These are phyloP conservation scores for Ooceraea biroi DNA, from an alignment of 1,140 invertebrate genomes.

Conservation along the genomic window DNA sequence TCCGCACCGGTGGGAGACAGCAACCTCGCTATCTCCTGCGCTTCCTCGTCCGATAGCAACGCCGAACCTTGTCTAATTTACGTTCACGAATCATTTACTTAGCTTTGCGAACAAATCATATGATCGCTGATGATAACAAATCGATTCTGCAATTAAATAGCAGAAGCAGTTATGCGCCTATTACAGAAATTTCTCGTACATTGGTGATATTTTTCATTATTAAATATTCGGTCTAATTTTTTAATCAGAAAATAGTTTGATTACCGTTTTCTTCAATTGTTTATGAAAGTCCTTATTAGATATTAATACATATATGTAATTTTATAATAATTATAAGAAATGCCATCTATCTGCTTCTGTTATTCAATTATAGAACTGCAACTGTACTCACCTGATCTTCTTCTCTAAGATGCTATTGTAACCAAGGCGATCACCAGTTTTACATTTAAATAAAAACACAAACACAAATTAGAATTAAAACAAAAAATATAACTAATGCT, in stretches of 20 bases:
- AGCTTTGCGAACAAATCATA: conserved; percentile 46
- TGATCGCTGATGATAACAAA: conserved; percentile 20
- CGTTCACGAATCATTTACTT: conserved; percentile 65
- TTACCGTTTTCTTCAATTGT: too few species aligned
- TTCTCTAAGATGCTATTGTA: conserved; percentile 91
- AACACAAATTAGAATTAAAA: conserved; percentile 72
- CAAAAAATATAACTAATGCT: conserved; percentile 52
- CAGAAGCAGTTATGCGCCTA: conserved; percentile 27
- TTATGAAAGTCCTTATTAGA: conserved; percentile 33
- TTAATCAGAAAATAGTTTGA: not conserved
- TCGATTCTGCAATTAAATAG: conserved; percentile 22
- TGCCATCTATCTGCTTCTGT: conserved; percentile 41
- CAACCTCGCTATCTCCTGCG: conserved; percentile 93
- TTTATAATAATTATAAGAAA: conserved; percentile 26
- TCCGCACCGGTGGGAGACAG: conserved; percentile 87
- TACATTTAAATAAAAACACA: conserved; percentile 73
- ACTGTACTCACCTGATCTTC: conserved; percentile 91
- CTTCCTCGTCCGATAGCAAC: conserved; percentile 94
- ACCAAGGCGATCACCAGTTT: conserved; percentile 60
- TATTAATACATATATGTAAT: conserved; percentile 37
- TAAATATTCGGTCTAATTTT: too few species aligned
- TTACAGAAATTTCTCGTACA: too few species aligned
- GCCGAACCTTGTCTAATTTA: conserved; percentile 89
- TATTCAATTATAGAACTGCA: conserved; percentile 52
- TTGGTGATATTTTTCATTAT: too few species aligned